Conservation (phyloP, 2,888 invertebrate species). For the Labia minor region DNA sequence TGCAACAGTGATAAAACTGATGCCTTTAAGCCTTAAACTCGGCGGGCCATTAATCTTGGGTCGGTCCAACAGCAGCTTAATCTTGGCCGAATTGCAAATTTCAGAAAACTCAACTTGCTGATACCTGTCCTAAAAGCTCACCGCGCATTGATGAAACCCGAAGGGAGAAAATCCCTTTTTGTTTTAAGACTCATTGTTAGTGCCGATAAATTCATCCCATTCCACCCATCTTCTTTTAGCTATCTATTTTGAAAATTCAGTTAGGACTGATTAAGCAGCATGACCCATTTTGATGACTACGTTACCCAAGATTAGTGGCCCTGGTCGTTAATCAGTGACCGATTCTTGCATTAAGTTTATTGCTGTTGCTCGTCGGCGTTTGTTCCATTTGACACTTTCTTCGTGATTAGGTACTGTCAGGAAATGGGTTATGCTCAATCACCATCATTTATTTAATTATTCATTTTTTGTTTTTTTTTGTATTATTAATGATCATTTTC, state of each 20-base stretch:
- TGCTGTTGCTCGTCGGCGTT: neutral
- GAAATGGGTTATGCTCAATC: constrained; percentile 3
- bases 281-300: neutral
- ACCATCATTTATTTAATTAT: neutral
- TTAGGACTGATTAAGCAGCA: neutral
- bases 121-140: neutral
- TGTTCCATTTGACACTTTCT: neutral
- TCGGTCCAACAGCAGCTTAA: neutral
- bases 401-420: neutral
- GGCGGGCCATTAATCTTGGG: neutral
- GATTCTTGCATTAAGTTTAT: neutral
- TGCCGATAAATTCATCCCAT: too few relatives aligned
- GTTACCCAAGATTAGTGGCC: constrained; percentile 13
- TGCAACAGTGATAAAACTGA: neutral
- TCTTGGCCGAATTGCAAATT: neutral
- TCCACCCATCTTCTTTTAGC: too few relatives aligned
- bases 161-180: neutral
- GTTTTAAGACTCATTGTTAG: too few relatives aligned
- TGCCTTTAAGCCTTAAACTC: neutral
- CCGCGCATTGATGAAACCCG: neutral
- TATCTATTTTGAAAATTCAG: too few relatives aligned
- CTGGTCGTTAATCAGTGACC: neutral
- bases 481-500: too few relatives aligned
- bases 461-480: too few relatives aligned
- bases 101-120: neutral